These are phyloP conservation scores for Tiliacea citrago DNA, from an alignment of 2,888 invertebrate genomes.

Conservation along the genomic window DNA sequence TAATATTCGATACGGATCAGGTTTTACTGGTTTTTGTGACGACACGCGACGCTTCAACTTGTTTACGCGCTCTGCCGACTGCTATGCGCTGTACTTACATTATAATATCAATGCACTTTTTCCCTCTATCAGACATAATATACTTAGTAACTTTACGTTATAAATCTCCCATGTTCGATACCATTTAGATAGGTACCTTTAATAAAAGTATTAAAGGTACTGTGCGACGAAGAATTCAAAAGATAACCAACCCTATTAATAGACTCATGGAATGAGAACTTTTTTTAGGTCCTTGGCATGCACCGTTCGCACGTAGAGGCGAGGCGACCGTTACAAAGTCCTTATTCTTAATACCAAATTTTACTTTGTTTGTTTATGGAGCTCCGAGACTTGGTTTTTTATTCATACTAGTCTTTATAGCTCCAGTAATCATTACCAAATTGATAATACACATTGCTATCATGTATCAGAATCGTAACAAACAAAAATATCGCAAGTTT, in stretches of 20 bases:
- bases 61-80: slow-evolving; percentile 41
- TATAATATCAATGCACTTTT: slow-evolving; percentile 52
- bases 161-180: slow-evolving; percentile 35
- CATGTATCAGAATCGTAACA: slow-evolving; percentile 26
- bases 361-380: slow-evolving; percentile 16
- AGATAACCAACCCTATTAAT: slow-evolving; percentile 53
- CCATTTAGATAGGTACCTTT: slow-evolving; percentile 32
- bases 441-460: slow-evolving; percentile 31
- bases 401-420: slow-evolving; percentile 3
- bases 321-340: slow-evolving; percentile 48
- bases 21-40: slow-evolving; percentile 61
- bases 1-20: slow-evolving; percentile 64
- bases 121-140: slow-evolving; percentile 7
- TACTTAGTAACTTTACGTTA: slow-evolving; percentile 19
- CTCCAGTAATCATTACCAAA: slow-evolving; percentile 7
- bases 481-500: slow-evolving; percentile 27
- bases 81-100: slow-evolving; percentile 41
- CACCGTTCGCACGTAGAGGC: slow-evolving; percentile 54
- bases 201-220: slow-evolving; percentile 31
- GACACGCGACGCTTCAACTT: slow-evolving; percentile 58
- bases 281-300: slow-evolving; percentile 54
- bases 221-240: slow-evolving; percentile 43
- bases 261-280: slow-evolving; percentile 55
- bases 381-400: slow-evolving; percentile 1
- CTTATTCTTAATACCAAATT: slow-evolving; percentile 15